Percentiles rank a stretch among this genome's conserved stretches.
Evolutionary conservation across 2,797 vertebrate species (phyloP).

Genomic region (Tiaroga cobitis): DNA sequence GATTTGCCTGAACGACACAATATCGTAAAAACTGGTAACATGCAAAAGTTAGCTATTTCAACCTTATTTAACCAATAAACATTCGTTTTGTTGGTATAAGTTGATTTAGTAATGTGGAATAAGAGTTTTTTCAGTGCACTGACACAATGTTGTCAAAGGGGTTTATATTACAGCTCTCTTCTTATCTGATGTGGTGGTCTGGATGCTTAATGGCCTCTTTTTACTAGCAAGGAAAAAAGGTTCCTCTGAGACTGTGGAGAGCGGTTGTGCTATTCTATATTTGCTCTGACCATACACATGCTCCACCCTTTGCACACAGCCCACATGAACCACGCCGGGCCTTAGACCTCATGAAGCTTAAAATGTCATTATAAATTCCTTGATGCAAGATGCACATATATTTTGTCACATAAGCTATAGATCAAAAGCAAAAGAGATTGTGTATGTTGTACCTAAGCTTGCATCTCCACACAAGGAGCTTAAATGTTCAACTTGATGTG

Average conservation of each 20-base stretch:
- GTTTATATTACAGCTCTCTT: background rate
- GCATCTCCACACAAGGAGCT: constrained; percentile 24
- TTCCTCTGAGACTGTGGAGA: constrained; percentile 74
- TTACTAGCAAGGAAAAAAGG: constrained; percentile 64
- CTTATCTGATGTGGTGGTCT: constrained; percentile 69
- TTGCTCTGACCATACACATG: constrained; percentile 71
- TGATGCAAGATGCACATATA: background rate
- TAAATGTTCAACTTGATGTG: background rate
- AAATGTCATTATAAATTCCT: background rate
- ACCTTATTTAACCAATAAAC: background rate
- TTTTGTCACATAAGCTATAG: background rate
- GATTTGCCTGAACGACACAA: no score
- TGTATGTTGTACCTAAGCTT: background rate
- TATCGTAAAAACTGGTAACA: background rate
- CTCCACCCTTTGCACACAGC: constrained; percentile 75
- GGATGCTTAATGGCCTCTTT: constrained; percentile 65
- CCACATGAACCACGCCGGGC: constrained; percentile 70
- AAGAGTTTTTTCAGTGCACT: background rate
- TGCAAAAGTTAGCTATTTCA: background rate
- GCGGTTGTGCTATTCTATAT: constrained; percentile 77
- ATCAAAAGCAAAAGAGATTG: background rate
- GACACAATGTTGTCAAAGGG: background rate
- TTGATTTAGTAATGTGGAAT: background rate
- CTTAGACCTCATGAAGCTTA: constrained; percentile 58
- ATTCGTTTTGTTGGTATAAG: background rate